phyloP scores from a whole-genome alignment of 1,140 invertebrate species.

The Drosophila arawakana region DNA sequence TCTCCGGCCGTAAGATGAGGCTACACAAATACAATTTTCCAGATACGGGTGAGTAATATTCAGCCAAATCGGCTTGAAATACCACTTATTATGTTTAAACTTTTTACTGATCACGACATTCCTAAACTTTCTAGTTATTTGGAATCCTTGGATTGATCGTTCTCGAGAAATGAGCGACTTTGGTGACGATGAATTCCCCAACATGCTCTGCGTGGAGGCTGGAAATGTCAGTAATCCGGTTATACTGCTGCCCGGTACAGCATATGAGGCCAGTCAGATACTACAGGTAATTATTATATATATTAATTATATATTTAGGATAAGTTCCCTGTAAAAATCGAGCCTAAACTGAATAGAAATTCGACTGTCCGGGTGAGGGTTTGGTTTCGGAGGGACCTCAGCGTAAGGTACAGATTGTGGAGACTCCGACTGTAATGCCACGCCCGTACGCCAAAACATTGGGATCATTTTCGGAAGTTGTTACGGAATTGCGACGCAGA shows the following conservation, averaged over 20 bases:
- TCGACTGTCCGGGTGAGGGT: conserved; percentile 44
- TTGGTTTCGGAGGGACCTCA: background rate
- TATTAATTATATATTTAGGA: background rate
- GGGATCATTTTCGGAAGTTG: conserved; percentile 1
- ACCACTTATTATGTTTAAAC: too few species aligned
- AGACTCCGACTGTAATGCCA: background rate
- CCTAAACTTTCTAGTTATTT: conserved; percentile 88
- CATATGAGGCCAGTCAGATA: conserved; percentile 83
- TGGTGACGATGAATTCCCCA: conserved; percentile 97
- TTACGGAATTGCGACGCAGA: background rate
- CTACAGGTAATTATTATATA: conserved; percentile 67
- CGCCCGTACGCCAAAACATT: background rate
- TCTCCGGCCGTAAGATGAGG: conserved; percentile 95
- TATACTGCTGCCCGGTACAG: conserved; percentile 92
- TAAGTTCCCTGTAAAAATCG: conserved; percentile 1
- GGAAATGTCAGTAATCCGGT: conserved; percentile 94
- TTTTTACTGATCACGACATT: background rate
- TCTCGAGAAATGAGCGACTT: conserved; percentile 96
- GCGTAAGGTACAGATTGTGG: background rate
- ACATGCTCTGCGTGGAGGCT: conserved; percentile 97
- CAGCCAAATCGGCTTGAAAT: background rate
- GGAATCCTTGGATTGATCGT: conserved; percentile 98
- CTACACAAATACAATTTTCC: conserved; percentile 97
- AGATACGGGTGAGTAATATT: conserved; percentile 88
- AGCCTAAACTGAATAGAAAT: conserved; percentile 48